Evolutionary conservation across 2,113 vertebrate genomes (phyloP), one percentile per base, ranked within the genome.

Genomic region (Cyprinus carpio): DNA sequence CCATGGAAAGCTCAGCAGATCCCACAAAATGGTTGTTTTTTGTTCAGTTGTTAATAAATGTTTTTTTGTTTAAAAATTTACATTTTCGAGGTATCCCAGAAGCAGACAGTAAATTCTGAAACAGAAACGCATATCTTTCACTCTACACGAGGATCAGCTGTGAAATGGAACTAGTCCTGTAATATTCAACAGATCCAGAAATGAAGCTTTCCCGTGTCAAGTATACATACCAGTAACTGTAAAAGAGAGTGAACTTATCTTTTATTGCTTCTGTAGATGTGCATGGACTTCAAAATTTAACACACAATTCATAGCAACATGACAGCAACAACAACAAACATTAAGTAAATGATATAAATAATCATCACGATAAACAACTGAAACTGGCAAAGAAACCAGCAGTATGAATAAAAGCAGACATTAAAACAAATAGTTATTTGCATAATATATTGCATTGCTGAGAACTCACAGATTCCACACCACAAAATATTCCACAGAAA

Each of bases 351-450:
- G 1, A 67, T 67, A 2, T 31, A 31, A 18, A 31, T 65, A 29
- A 65, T 65, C 27, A 65, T 29, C 27, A 3, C 1, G 5, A 27
- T 37, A 18, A 5, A 40, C 9, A 23, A 37, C 31, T 23, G 31
- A 37, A 72, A 40, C 4, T 72, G 72, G 11, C 13, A 27, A 27
- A 3, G 40, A 49, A 27, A 75, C 29, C 12, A 75, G 72, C 72
- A 75, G 5, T 25, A 25, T 43, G 40, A 40, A 40, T 40, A 40
- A 11, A 75, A 51, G 43, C 72, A 49, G 72, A 75, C 40, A 1
- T 51, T 75, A 51, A 72, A 75, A 75, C 72, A 75, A 75, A 75
- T 10, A 49, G 23, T 29, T 15, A 75, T 75, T 75, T 75, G 43
- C 72, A 75, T 51, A 51, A 40, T 40, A 40, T 75, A 75, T 75